These are phyloP conservation scores for Coecobrya sp. DNA, from an alignment of 2,888 invertebrate species.

Conservation along the genomic window DNA sequence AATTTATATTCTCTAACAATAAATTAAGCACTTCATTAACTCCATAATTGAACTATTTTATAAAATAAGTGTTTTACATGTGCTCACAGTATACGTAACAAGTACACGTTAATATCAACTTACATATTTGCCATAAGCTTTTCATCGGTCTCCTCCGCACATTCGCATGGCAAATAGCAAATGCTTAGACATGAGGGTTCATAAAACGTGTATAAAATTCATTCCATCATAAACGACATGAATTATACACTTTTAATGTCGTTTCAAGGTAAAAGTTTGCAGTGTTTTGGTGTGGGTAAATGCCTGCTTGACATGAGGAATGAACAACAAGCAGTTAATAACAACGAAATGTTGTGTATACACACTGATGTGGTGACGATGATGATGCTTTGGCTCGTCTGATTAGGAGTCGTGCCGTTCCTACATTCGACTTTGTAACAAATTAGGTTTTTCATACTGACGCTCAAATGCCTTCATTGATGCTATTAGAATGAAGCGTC, in stretches of 20 bases:
- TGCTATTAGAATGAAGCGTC: not conserved
- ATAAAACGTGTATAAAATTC: slow-evolving; percentile 55
- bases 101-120: not conserved
- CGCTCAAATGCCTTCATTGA: not conserved
- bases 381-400: slow-evolving; percentile 19
- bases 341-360: slow-evolving; percentile 57
- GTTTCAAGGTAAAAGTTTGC: slow-evolving; percentile 78
- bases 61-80: slow-evolving; percentile 54
- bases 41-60: slow-evolving; percentile 82
- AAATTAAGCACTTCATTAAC: slow-evolving; percentile 83
- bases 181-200: slow-evolving; percentile 42
- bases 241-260: slow-evolving; percentile 79
- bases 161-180: slow-evolving; percentile 26
- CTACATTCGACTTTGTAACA: slow-evolving; percentile 56
- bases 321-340: slow-evolving; percentile 81
- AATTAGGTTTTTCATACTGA: slow-evolving; percentile 19
- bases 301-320: slow-evolving; percentile 80
- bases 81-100: not conserved
- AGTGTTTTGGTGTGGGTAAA: slow-evolving; percentile 75
- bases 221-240: slow-evolving; percentile 77
- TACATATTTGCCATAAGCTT: slow-evolving; percentile 14
- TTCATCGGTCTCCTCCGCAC: slow-evolving; percentile 48
- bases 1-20: slow-evolving; percentile 79
- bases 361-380: slow-evolving; percentile 18
- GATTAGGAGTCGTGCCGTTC: slow-evolving; percentile 52